Evolutionary conservation across 2,797 vertebrate species (phyloP).

Genomic region (Peromyscus eremicus): DNA sequence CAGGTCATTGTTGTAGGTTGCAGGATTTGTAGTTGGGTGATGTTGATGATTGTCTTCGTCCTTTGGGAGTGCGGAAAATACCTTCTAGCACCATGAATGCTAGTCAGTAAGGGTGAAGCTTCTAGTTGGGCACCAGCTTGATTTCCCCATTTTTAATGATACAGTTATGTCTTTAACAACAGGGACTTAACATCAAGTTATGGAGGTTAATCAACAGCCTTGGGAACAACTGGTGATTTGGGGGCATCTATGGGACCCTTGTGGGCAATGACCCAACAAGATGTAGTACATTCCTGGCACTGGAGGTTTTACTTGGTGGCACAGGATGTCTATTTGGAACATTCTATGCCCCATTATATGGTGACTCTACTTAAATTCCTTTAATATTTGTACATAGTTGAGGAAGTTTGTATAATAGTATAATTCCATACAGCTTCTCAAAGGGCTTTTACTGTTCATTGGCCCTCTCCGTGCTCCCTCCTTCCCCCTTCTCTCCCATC

Average conservation of each 20-base stretch:
- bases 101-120: neutral
- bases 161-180: neutral
- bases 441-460: neutral
- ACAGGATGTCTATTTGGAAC: neutral
- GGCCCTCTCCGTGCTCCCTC: neutral
- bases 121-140: neutral
- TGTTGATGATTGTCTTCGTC: neutral
- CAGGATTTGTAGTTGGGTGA: neutral
- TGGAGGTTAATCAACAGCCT: neutral
- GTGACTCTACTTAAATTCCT: neutral
- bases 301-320: neutral
- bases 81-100: neutral
- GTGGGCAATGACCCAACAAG: neutral
- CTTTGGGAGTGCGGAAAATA: neutral
- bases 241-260: neutral
- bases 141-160: neutral
- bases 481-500: neutral
- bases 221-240: neutral
- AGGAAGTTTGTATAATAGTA: neutral
- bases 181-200: neutral
- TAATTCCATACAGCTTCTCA: neutral
- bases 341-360: neutral
- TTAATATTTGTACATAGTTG: neutral
- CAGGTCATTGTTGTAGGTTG: neutral
- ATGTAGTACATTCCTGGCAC: neutral